phyloP scores from a whole-genome alignment of 53 echinoderm and acorn worm genomes.

The Hippasteria phrygiana region DNA sequence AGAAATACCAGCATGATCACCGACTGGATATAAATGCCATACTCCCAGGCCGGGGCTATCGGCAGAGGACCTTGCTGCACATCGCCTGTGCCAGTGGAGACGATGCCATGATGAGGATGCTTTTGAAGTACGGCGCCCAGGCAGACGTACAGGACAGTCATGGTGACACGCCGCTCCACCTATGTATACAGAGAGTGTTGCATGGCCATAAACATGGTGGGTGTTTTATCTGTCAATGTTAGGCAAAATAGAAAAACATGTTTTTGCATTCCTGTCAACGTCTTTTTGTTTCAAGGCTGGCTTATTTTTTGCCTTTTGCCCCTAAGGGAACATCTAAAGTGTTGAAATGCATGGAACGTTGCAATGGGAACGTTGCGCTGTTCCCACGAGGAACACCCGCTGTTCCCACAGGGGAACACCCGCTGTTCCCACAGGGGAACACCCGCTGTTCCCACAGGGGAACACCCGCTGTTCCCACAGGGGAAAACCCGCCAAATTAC shows the following conservation, averaged over 20 bases:
- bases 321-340: no score
- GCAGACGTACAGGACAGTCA: slow-evolving; percentile 71
- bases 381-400: no score
- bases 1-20: slow-evolving; percentile 65
- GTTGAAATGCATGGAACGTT: no score
- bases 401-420: no score
- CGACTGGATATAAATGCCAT: slow-evolving; percentile 34
- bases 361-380: no score
- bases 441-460: no score
- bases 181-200: slow-evolving; percentile 72
- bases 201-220: slow-evolving; percentile 85
- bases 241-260: background rate
- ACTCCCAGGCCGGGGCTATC: slow-evolving; percentile 11
- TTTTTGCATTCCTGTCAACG: no score
- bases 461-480: no score
- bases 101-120: slow-evolving; percentile 70
- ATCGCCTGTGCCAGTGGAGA: slow-evolving; percentile 78
- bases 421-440: no score
- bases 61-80: slow-evolving; percentile 58
- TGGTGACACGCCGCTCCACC: slow-evolving; percentile 90
- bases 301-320: no score
- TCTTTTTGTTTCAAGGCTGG: no score
- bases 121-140: slow-evolving; percentile 82
- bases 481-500: no score
- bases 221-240: background rate